phyloP scores from a whole-genome alignment of 2,888 invertebrate genomes.

The Eristalis pertinax region DNA sequence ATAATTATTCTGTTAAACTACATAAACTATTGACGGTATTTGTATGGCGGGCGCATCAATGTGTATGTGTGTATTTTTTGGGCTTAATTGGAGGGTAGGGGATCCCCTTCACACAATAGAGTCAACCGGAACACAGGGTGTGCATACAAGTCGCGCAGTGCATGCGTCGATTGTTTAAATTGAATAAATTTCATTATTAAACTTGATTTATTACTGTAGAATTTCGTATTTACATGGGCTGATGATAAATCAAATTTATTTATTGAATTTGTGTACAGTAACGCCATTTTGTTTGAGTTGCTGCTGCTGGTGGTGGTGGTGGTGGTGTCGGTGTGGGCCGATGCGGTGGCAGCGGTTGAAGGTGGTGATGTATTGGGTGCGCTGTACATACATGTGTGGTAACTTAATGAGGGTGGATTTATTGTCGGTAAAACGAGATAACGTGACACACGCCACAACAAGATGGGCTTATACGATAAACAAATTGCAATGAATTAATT shows the following conservation, averaged over 20 bases:
- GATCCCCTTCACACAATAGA: conserved; percentile 15
- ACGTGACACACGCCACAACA: conserved; percentile 5
- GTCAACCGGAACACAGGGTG: neutral
- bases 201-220: conserved; percentile 63
- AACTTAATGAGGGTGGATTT: conserved; percentile 68
- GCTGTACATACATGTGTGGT: conserved; percentile 46
- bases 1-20: conserved; percentile 34
- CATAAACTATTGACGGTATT: neutral
- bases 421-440: conserved; percentile 42
- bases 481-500: conserved; percentile 66
- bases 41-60: too few relatives aligned
- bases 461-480: conserved; percentile 38
- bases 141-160: neutral
- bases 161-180: conserved; percentile 61
- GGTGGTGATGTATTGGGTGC: conserved; percentile 5
- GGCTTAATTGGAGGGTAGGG: conserved; percentile 30
- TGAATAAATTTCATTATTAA: conserved; percentile 69
- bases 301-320: neutral
- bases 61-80: conserved; percentile 2
- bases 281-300: conserved; percentile 12
- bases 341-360: neutral
- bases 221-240: conserved; percentile 58
- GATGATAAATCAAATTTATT: conserved; percentile 69
- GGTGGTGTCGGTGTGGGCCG: neutral
- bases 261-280: conserved; percentile 55